Evolutionary conservation across 2,797 vertebrate species (phyloP).

Genomic region (Pseudochaenichthys georgianus): DNA sequence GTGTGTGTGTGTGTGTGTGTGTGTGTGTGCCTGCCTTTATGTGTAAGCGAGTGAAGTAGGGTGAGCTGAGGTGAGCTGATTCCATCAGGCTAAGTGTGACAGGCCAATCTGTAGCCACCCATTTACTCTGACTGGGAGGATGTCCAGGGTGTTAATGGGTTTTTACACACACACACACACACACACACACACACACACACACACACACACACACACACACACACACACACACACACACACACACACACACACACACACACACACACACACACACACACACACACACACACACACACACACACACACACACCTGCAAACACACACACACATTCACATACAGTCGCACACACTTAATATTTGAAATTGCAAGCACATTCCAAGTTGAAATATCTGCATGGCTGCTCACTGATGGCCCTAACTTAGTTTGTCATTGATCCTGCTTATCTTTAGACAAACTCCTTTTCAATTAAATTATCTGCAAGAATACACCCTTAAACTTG

Average conservation of each 20-base stretch:
- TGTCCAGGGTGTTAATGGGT: constrained; percentile 65
- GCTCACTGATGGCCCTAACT: constrained; percentile 2
- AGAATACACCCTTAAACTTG: neutral
- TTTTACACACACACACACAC: constrained; percentile 16
- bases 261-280: no score
- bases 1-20: no score
- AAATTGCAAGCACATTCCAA: constrained; percentile 19
- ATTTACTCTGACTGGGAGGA: constrained; percentile 71
- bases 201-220: no score
- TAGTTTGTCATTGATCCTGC: constrained; percentile 2
- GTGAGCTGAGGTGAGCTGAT: constrained; percentile 56
- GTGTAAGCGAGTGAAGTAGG: constrained; percentile 41
- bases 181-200: constrained; percentile 3
- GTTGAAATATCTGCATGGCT: neutral
- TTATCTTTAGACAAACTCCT: neutral
- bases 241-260: no score
- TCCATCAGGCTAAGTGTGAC: constrained; percentile 75
- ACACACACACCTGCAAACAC: neutral
- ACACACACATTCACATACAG: neutral
- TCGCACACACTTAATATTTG: neutral
- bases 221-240: no score
- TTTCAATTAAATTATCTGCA: constrained; percentile 7
- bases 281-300: neutral
- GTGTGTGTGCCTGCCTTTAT: constrained; percentile 6
- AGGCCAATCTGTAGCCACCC: constrained; percentile 71